phyloP scores from a whole-genome alignment of 2,888 invertebrate species.

The Amphiduros pacificus region DNA sequence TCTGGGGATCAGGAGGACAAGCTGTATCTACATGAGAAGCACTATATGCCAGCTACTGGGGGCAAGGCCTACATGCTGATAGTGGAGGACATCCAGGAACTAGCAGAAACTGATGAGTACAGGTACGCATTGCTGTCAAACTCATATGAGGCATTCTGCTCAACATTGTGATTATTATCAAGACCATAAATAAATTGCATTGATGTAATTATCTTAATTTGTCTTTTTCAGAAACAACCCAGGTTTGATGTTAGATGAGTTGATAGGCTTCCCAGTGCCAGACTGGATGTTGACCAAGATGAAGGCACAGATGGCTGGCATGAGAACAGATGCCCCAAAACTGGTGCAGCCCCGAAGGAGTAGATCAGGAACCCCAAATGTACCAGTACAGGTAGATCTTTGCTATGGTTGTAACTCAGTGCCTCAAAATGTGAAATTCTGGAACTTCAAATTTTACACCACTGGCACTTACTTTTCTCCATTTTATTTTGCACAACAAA shows the following conservation, averaged over 20 bases:
- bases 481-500: not conserved
- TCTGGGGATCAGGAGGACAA: conserved; percentile 80
- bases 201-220: not conserved
- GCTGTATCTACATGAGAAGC: conserved; percentile 77
- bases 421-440: not conserved
- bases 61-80: conserved; percentile 80
- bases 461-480: not conserved
- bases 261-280: conserved; percentile 77
- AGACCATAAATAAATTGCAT: too few species aligned
- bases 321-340: conserved; percentile 52
- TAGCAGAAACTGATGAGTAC: conserved; percentile 75
- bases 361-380: not conserved
- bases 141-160: not conserved
- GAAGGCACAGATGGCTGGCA: conserved; percentile 67
- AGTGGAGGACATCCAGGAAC: conserved; percentile 75
- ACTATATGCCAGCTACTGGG: conserved; percentile 76
- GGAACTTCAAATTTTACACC: not conserved
- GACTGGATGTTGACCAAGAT: conserved; percentile 76
- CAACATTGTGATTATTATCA: too few species aligned
- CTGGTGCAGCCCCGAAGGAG: conserved; percentile 23
- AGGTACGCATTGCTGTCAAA: conserved; percentile 37
- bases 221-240: conserved; percentile 25
- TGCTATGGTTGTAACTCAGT: too few species aligned
- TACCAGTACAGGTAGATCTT: conserved; percentile 5
- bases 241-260: conserved; percentile 63